Evolutionary conservation across 2,888 invertebrate genomes (phyloP).

Genomic region (Odontocolon sp.): DNA sequence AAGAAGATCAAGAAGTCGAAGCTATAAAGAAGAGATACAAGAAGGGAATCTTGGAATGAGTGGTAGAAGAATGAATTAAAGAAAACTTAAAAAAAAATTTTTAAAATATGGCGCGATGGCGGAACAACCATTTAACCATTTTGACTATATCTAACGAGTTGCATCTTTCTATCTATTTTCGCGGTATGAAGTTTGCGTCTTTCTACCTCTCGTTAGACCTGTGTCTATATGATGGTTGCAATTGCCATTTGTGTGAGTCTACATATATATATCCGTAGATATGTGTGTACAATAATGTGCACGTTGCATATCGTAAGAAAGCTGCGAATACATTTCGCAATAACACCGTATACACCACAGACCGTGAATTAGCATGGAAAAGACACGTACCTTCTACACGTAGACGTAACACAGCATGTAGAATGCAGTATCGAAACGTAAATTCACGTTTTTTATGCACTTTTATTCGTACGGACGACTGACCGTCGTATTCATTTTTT

Average conservation of each 20-base stretch:
- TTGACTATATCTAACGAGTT: no score
- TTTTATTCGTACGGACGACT: conserved; percentile 9
- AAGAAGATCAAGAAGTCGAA: not conserved
- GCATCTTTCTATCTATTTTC: no score
- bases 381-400: not conserved
- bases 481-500: not conserved
- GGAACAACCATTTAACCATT: conserved; percentile 55
- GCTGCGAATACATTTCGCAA: conserved; percentile 26
- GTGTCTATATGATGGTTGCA: conserved; percentile 3
- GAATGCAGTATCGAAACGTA: conserved; percentile 9
- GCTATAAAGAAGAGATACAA: not conserved
- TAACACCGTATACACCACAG: not conserved
- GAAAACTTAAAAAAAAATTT: conserved; percentile 13
- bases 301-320: conserved; percentile 20
- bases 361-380: conserved; percentile 29
- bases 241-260: not conserved
- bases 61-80: conserved; percentile 22
- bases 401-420: not conserved
- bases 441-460: conserved; percentile 34
- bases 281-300: conserved; percentile 14
- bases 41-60: conserved; percentile 3
- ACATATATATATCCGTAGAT: not conserved
- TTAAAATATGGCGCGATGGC: conserved; percentile 46
- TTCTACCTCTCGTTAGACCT: conserved; percentile 26
- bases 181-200: conserved; percentile 14